A percentile compares a stretch with the other conserved stretches of the same genome.
Evolutionary conservation across 2,113 vertebrate species (phyloP).

Genomic region (Petromus typicus): DNA sequence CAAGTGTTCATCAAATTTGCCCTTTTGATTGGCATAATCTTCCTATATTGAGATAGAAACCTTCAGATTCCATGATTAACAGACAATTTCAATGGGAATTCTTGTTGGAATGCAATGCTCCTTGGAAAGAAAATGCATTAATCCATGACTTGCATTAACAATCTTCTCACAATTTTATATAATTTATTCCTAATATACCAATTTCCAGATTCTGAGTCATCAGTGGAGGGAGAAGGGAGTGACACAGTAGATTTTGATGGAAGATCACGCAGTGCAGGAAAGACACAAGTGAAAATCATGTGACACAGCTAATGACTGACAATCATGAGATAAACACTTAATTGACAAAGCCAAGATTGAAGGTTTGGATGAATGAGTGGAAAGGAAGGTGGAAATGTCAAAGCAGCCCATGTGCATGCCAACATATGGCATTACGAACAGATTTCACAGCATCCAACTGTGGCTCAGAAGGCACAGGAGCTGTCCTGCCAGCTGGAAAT

Average conservation of each 20-base stretch:
- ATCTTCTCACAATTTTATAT: neutral
- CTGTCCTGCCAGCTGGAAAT: neutral
- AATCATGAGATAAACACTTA: neutral
- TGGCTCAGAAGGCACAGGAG: neutral
- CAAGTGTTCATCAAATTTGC: neutral
- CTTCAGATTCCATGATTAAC: neutral
- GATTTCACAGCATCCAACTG: neutral
- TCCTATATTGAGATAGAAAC: neutral
- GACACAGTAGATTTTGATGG: neutral
- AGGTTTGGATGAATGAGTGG: neutral
- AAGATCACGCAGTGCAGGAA: neutral
- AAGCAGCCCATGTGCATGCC: neutral
- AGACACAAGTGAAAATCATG: neutral
- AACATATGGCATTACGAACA: neutral
- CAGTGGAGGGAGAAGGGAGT: fast-evolving
- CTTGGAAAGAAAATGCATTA: neutral
- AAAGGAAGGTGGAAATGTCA: neutral
- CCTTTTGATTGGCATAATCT: neutral
- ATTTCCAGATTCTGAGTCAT: neutral
- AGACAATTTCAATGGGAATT: neutral
- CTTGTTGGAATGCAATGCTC: neutral
- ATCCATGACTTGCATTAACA: neutral
- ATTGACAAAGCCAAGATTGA: neutral
- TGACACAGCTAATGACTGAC: neutral
- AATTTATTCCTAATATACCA: neutral